Evolutionary conservation across 35 echinoderm and acorn worm genomes (phyloP), one percentile per base, ranked within the genome.

Genomic region (Chiridota heheva): DNA sequence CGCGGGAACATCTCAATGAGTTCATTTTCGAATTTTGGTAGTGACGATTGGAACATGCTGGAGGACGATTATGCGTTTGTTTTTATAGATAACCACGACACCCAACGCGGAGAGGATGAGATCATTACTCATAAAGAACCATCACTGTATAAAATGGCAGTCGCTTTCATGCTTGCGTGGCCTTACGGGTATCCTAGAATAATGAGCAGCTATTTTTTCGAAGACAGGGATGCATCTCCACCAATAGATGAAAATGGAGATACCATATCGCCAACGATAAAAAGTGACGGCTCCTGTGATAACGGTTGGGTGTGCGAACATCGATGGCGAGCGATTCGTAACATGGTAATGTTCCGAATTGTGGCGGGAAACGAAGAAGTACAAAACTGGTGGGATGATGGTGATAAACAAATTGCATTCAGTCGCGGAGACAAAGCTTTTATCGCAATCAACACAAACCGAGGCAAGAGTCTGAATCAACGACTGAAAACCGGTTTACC

Each of bases 71-170:
- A 33, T 20, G 86, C 86, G 17, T 13, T 96, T 10, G 87, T 73
- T 28, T 96, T 96, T 48, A 59, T 96, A 42, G 92, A 96, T 40
- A 96, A 96, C 69, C 92, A 96, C 33, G 92, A 96, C 76, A 96
- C 89, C 69, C 92, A 96, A 56, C 75, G 92, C 20, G 92, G 92
- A 29, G 86, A 89, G 22, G 92, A 82, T 36, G 92, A 86, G 1
- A 46, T 86, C 3, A 15, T 96, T 1, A 86, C 87, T 5, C 82
- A 81, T 47, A 51, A 86, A 26, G 28, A 58, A 7, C 17, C 81
- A 7, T 58, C 47, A 45, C n/a, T 70, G 2, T 96, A 96, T 55
- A 89, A 83, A 58, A 58, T 90, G 77, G 92, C 92, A 8, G 67
- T 61, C 33, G 72, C 86, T 28, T 90, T 80, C 44, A 96, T 96